These are phyloP conservation scores for Anableps anableps DNA, from an alignment of 2,797 vertebrate genomes.

Conservation along the genomic window DNA sequence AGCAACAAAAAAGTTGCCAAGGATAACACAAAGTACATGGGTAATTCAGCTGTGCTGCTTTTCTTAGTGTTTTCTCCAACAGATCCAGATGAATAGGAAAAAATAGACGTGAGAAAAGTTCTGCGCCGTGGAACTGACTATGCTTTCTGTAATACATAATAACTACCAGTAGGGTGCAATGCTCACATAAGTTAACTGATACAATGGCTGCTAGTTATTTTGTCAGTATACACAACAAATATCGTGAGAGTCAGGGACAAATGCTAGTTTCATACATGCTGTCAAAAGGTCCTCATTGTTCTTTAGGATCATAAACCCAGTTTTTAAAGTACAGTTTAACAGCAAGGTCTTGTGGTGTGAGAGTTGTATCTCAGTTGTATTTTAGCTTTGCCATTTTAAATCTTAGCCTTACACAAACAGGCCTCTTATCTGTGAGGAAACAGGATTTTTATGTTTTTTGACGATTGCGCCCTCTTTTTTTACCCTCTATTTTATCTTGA, in stretches of 20 bases:
- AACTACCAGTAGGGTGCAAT: conserved; percentile 75
- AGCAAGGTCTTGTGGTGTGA: conserved; percentile 6
- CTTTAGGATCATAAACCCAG: background rate
- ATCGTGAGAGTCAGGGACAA: background rate
- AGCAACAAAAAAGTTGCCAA: background rate
- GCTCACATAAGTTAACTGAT: conserved; percentile 46
- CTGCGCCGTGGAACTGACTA: conserved; percentile 9
- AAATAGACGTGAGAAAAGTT: conserved; percentile 14
- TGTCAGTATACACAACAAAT: background rate
- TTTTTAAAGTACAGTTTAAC: conserved; percentile 7
- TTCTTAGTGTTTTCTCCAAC: conserved; percentile 8
- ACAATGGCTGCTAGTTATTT: conserved; percentile 1
- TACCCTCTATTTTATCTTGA: conserved; percentile 41
- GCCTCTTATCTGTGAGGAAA: conserved; percentile 29
- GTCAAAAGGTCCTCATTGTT: conserved; percentile 6
- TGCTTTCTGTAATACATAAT: conserved; percentile 40
- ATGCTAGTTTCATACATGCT: background rate
- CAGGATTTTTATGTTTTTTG: conserved; percentile 47
- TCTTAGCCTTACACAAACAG: conserved; percentile 9
- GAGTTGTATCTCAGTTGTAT: background rate
- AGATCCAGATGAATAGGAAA: conserved; percentile 35
- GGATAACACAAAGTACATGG: background rate
- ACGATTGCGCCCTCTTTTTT: conserved; percentile 47
- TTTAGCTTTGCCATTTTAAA: conserved; percentile 9
- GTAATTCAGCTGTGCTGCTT: conserved; percentile 29